Evolutionary conservation across 2,113 vertebrate species (phyloP), one percentile per base, ranked within the genome.

Genomic region (Abramis brama): DNA sequence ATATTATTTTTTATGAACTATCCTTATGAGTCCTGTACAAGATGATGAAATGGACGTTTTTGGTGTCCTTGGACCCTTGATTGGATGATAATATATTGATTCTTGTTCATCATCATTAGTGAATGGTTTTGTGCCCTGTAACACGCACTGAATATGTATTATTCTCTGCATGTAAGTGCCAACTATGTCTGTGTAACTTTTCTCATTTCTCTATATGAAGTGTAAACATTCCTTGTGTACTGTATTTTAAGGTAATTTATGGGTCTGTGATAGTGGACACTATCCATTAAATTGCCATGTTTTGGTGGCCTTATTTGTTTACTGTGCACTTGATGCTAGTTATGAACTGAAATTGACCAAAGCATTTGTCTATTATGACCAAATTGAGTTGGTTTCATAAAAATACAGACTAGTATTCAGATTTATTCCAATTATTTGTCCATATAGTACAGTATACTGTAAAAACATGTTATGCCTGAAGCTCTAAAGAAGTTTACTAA

Each of bases 161-260:
- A 75, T 68, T 83, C 43, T 80, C 47, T 85, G 45, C 39, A 74
- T 45, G 33, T 15, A 87, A 83, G 88, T 89, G 88, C 88, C 88
- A 89, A 85, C 50, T 52, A 57, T 81, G 45, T 68, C 12, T 82
- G 25, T 50, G 39, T 30, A 36, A 23, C 79, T 21, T 62, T 55
- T 21, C 19, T 77, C 4, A 17, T 81, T 66, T 68, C 64, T 76
- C 30, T 23, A 30, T 43, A 30, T 59, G 55, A 73, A 55, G 43
- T 57, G 13, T 0, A 50, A 59, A 87, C 57, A 15, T 60, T 52
- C 47, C 60, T 73, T 43, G 17, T 71, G 77, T 81, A 19, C 39
- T 60, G 45, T 75, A 43, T 62, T 30, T 57, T 21, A 68, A 74
- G 19, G 39, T 70, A 59, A 36, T 62, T 19, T 82, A 59, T 47